phyloP scores from a whole-genome alignment of 2,113 vertebrate species.

The Ivindomyrus marchei region DNA sequence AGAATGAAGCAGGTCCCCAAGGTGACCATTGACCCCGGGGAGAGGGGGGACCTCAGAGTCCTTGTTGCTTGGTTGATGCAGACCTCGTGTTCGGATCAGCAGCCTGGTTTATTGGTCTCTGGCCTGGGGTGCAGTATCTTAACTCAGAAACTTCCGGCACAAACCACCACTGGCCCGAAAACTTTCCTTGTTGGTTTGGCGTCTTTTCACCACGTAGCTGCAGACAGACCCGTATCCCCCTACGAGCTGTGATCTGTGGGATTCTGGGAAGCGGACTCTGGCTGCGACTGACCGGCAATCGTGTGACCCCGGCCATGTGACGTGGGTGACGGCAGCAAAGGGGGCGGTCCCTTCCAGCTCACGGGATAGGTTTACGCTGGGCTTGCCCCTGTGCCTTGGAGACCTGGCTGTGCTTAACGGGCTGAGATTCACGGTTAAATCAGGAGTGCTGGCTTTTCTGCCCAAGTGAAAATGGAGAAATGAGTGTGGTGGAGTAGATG shows the following conservation, averaged over 20 bases:
- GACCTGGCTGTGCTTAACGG: neutral
- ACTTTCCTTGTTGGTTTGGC: neutral
- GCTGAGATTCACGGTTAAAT: neutral
- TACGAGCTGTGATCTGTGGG: neutral
- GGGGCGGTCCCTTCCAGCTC: neutral
- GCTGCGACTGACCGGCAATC: neutral
- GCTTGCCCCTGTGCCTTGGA: neutral
- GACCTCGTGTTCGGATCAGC: neutral
- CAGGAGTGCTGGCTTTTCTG: neutral
- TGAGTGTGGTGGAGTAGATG: neutral
- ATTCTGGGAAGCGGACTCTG: neutral
- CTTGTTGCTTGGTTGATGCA: neutral
- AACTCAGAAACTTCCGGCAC: neutral
- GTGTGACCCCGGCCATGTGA: neutral
- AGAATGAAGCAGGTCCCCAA: neutral
- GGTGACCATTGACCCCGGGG: neutral
- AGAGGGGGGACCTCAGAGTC: neutral
- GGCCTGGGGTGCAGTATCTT: neutral
- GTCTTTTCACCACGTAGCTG: neutral
- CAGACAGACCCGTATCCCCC: neutral
- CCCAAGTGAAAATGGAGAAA: neutral
- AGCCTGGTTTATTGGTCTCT: neutral
- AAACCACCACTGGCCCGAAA: neutral
- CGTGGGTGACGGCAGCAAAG: neutral
- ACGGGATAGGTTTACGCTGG: neutral